These are phyloP conservation scores for Polylopha cassiicola DNA, from an alignment of 2,888 invertebrate species.

Conservation along the genomic window DNA sequence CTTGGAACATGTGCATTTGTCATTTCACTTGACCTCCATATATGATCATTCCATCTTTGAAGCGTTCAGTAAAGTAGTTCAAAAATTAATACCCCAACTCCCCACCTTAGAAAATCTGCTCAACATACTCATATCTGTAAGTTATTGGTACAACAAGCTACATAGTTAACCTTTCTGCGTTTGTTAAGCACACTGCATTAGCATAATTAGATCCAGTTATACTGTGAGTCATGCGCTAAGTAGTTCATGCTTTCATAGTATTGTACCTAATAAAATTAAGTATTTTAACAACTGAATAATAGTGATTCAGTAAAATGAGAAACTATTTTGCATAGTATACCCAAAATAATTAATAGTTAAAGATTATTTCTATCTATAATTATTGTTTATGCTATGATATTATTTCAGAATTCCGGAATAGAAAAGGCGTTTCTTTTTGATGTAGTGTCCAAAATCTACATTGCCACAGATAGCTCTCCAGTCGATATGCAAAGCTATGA, in stretches of 20 bases:
- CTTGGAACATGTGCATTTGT: conserved; percentile 90
- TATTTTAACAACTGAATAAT: too few species aligned
- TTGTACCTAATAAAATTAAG: too few species aligned
- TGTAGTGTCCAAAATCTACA: conserved; percentile 99
- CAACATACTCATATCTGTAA: conserved; percentile 97
- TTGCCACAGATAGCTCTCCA: conserved; percentile 99
- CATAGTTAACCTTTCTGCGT: too few species aligned
- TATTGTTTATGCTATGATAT: conserved; percentile 21
- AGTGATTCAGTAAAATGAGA: background rate
- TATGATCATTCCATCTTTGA: conserved; percentile 99
- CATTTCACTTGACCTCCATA: conserved; percentile 98
- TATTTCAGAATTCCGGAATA: conserved; percentile 95
- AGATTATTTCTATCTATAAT: background rate
- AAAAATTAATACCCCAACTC: conserved; percentile 97
- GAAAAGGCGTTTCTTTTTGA: conserved; percentile 99
- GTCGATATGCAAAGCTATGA: conserved; percentile 99
- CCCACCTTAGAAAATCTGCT: conserved; percentile 97
- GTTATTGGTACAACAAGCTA: too few species aligned
- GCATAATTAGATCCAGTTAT: too few species aligned
- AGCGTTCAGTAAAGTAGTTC: conserved; percentile 99
- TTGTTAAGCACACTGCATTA: too few species aligned
- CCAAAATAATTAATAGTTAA: background rate
- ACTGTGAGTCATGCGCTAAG: too few species aligned
- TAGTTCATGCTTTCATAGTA: too few species aligned
- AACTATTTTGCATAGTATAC: background rate